phyloP scores from a whole-genome alignment of 2,888 invertebrate species.

The Molorchus minor region DNA sequence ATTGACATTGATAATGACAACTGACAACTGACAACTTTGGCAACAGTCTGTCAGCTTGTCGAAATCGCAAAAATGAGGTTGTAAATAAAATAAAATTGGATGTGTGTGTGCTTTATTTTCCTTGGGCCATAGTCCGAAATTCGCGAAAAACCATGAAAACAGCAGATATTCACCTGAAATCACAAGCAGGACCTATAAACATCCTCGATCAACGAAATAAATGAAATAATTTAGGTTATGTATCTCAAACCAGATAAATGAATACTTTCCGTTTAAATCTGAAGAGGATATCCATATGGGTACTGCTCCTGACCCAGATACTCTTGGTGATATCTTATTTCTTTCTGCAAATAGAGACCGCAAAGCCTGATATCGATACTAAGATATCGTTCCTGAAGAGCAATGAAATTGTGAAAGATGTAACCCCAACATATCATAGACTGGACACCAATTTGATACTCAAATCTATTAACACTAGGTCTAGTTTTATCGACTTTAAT shows the following conservation, averaged over 20 bases:
- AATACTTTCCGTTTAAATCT: conserved; percentile 52
- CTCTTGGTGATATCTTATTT: conserved; percentile 57
- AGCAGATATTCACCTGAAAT: not conserved
- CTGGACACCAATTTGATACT: conserved; percentile 49
- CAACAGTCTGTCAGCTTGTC: not conserved
- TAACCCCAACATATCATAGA: conserved; percentile 54
- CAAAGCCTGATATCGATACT: conserved; percentile 24
- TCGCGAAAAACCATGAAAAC: conserved; percentile 27
- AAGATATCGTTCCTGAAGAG: conserved; percentile 40
- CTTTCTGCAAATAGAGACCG: conserved; percentile 49
- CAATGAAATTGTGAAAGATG: conserved; percentile 30
- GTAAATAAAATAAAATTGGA: conserved; percentile 26
- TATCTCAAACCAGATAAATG: conserved; percentile 50
- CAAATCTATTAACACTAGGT: conserved; percentile 46
- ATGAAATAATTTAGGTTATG: conserved; percentile 48
- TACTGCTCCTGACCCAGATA: conserved; percentile 57
- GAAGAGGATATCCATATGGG: conserved; percentile 58
- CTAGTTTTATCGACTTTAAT: conserved; percentile 59
- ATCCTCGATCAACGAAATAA: conserved; percentile 1
- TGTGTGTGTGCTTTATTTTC: conserved; percentile 18
- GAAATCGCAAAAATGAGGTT: conserved; percentile 16
- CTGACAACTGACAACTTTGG: too few species aligned
- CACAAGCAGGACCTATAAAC: conserved; percentile 15
- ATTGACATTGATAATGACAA: too few species aligned
- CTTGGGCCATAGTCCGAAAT: conserved; percentile 14